Base-by-base conservation (phyloP, 2,113 vertebrate genomes). In the Microtus pennsylvanicus region DNA sequence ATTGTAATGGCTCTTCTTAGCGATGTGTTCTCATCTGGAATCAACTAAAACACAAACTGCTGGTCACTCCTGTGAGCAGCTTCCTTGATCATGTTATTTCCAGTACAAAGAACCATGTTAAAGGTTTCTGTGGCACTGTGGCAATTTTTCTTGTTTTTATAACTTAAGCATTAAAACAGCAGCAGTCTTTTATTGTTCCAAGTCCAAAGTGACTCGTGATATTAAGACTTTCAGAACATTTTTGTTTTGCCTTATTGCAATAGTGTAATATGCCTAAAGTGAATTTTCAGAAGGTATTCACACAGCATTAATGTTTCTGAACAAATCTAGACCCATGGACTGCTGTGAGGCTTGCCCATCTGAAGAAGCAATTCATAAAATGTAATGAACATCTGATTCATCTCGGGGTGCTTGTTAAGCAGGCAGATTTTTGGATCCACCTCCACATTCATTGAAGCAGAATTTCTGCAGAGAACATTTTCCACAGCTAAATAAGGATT, bases 371-470 rank as follows among this genome's bases (percentile, higher is more conserved):
- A 95, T 93, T 97, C 92, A 94, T 92, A 95, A 95, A 94, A 88
- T 70, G n/a, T 19, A 94, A 86, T 94, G 26, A 78, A 63, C 72
- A 74, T 91, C 26, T 95, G 94, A 97, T 82, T 96, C 87, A 94
- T 91, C 91, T 96, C 33, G 11, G n/a, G 52, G 19, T 97, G 67
- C 58, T 82, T 89, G 72, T 78, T 96, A 95, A 89, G 88, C 42
- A 93, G 75, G 47, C 77, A 95, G n/a, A 87, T 77, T 86, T 47
- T 90, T 95, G 76, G 61, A 87, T 69, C 89, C 26, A 75, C 58
- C 74, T 92, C 81, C 88, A 95, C 55, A 92, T 58, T 70, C 90
- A 96, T 12, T 95, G 90, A 97, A 92, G 81, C 80, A 96, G 85
- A 81, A 94, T 93, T 94, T 97, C 93, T 77, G 26, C 58, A 75